Percentiles rank a stretch among this genome's conserved stretches.
Conservation (phyloP, 2,888 invertebrate genomes). For the Cotesia congregata region DNA sequence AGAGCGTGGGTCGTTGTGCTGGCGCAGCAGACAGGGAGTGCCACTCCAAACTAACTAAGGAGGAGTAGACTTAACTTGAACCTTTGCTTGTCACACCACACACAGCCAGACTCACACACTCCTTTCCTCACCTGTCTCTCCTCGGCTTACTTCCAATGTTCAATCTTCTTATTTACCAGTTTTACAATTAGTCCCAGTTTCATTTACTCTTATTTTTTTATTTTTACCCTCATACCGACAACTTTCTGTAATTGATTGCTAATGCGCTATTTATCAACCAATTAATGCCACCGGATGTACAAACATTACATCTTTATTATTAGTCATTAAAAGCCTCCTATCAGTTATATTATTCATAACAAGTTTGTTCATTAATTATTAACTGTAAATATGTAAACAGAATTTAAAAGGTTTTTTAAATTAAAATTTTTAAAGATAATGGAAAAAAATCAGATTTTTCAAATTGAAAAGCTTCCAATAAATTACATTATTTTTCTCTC, state of each 20-base stretch:
- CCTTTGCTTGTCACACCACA: conserved; percentile 5
- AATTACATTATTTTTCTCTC: too few relatives aligned
- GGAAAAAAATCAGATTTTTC: too few relatives aligned
- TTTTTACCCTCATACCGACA: conserved; percentile 34
- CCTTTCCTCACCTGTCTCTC: conserved; percentile 30
- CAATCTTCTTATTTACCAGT: conserved; percentile 8
- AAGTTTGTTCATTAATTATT: not conserved
- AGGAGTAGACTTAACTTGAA: conserved; percentile 37
- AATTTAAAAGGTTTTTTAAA: too few relatives aligned
- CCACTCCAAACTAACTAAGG: conserved; percentile 57
- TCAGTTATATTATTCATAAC: not conserved
- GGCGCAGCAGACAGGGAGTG: conserved; percentile 64
- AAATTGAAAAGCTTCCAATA: too few relatives aligned
- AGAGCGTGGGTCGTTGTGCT: conserved; percentile 60
- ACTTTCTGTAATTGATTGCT: conserved; percentile 51
- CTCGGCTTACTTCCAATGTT: not conserved
- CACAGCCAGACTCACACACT: conserved; percentile 27
- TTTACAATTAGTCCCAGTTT: not conserved
- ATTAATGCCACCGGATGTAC: not conserved
- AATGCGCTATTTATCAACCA: conserved; percentile 43
- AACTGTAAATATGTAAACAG: too few relatives aligned
- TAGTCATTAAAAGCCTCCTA: not conserved
- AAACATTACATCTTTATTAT: not conserved
- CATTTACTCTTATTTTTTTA: conserved; percentile 11
- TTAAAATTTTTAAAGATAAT: too few relatives aligned